Evolutionary conservation across 2,113 vertebrate genomes (phyloP).

Genomic region (Probosciger aterrimus): DNA sequence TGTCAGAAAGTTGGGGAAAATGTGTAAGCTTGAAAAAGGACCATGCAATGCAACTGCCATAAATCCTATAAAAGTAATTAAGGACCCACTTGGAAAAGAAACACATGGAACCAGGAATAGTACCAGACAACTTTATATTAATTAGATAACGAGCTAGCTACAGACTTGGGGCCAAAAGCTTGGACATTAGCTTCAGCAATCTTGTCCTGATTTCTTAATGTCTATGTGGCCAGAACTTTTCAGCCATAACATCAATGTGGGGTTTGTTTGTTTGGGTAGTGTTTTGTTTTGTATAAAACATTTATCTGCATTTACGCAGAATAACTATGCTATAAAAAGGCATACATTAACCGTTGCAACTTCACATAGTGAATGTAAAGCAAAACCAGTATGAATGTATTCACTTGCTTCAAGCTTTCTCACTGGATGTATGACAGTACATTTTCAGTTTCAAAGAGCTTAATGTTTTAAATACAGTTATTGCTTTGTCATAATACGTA

Average conservation of each 20-base stretch:
- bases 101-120: neutral
- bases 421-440: neutral
- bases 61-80: neutral
- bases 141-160: neutral
- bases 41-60: neutral
- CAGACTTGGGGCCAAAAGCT: neutral
- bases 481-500: neutral
- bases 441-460: neutral
- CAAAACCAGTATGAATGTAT: neutral
- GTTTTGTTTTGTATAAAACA: neutral
- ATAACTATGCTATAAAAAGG: neutral
- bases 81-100: neutral
- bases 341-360: neutral
- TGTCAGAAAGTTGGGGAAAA: neutral
- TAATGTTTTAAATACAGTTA: neutral
- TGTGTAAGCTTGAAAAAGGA: neutral
- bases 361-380: neutral
- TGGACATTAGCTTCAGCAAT: neutral
- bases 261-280: neutral
- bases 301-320: neutral
- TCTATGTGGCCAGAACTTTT: neutral
- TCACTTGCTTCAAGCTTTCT: neutral
- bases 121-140: neutral
- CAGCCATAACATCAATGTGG: neutral
- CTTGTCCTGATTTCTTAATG: neutral